Conservation (phyloP, 2,888 invertebrate species). For the Oxytorus armatus region DNA sequence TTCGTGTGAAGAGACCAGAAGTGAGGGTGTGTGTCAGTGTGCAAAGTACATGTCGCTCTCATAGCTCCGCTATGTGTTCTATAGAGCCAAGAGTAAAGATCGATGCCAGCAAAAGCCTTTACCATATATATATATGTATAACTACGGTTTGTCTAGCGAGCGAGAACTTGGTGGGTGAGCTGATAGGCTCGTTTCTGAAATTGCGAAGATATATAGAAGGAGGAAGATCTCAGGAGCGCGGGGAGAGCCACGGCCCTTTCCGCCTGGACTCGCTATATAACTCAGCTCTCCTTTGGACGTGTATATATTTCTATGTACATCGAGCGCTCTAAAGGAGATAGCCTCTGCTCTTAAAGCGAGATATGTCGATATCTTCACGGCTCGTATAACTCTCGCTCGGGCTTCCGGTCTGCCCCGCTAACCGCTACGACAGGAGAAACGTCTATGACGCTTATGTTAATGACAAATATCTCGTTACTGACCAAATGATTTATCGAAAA, state of each 20-base stretch:
- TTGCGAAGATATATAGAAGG: slow-evolving; percentile 63
- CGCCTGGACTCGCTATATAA: slow-evolving; percentile 29
- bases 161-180: slow-evolving; percentile 56
- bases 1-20: too few species aligned
- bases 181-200: slow-evolving; percentile 63
- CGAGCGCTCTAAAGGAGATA: slow-evolving; percentile 43
- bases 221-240: slow-evolving; percentile 52
- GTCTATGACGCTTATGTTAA: too few species aligned
- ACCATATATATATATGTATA: slow-evolving; percentile 24
- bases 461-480: too few species aligned
- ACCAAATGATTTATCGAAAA: slow-evolving; percentile 1
- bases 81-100: slow-evolving; percentile 57
- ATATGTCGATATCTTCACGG: slow-evolving; percentile 75
- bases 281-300: too few species aligned
- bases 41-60: slow-evolving; percentile 40
- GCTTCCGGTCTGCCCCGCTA: slow-evolving; percentile 46
- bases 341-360: slow-evolving; percentile 75
- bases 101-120: slow-evolving; percentile 59
- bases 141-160: slow-evolving; percentile 14
- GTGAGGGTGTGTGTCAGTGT: not conserved
- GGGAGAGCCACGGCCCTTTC: slow-evolving; percentile 53
- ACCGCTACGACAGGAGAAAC: slow-evolving; percentile 29
- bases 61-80: slow-evolving; percentile 40
- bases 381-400: slow-evolving; percentile 7
- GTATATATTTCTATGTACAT: slow-evolving; percentile 10